These are phyloP conservation scores for Sminthopsis crassicaudata DNA, from an alignment of 2,113 vertebrate genomes.

Conservation along the genomic window DNA sequence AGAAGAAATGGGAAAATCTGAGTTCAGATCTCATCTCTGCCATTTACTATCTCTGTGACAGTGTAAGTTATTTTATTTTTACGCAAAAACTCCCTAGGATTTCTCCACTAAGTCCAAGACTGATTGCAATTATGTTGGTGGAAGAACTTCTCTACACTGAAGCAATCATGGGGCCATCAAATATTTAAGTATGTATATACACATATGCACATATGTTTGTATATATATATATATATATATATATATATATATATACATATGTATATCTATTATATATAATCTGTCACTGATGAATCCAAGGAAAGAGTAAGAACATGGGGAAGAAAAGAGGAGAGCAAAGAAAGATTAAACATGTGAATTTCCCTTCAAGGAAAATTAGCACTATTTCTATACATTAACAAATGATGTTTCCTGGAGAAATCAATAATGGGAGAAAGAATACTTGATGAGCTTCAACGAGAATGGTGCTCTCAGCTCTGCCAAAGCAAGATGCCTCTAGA, in stretches of 20 bases:
- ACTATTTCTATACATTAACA: not conserved
- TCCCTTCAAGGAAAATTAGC: not conserved
- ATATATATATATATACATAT: no score
- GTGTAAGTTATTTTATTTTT: not conserved
- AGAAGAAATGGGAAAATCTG: not conserved
- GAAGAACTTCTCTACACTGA: not conserved
- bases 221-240: no score
- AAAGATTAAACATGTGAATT: not conserved
- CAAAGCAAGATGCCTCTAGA: not conserved
- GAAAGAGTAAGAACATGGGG: not conserved
- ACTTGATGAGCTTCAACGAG: not conserved
- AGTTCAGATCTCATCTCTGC: not conserved
- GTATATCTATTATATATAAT: not conserved
- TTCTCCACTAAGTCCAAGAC: not conserved
- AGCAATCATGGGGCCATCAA: not conserved
- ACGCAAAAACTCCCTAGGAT: not conserved
- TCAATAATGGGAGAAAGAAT: not conserved
- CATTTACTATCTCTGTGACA: not conserved
- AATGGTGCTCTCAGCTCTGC: not conserved
- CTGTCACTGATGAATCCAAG: not conserved
- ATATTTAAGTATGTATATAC: not conserved
- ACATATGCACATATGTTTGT: no score
- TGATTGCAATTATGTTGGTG: not conserved
- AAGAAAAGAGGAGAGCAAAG: not conserved
- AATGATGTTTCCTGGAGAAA: constrained; percentile 1